Base-by-base conservation (phyloP, 1,140 invertebrate species). In the Ceratina japonica region DNA sequence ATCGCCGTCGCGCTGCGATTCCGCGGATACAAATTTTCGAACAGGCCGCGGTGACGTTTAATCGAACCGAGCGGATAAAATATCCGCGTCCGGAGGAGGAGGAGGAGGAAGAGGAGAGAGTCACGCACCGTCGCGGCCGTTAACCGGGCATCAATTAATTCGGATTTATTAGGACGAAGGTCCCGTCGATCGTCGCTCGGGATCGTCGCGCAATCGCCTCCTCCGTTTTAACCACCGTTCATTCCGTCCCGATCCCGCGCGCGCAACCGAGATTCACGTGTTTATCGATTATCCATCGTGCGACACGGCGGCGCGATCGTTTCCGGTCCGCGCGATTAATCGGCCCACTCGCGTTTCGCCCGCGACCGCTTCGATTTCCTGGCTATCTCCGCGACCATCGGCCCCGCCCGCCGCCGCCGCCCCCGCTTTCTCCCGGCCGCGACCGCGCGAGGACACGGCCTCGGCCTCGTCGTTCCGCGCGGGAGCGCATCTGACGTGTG, bases 81-180 rank as follows among this genome's bases (percentile, higher is more conserved):
- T 82, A 83, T 63, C 59, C 71, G 70, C 59, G 37, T 77, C 54
- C 5, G 37, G 37, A 44, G 71, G 73, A 65, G n/a, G n/a, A n/a
- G n/a, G n/a, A n/a, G n/a, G n/a, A n/a, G n/a, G n/a, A n/a, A n/a
- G n/a, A n/a, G n/a, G n/a, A n/a, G n/a, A n/a, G 56, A 52, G 75
- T 78, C 68, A 70, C 79, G 76, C 81, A 65, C 59, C 71, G 69
- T 79, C 81, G 81, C 72, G 44, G 44, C 37, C 56, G 75, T 51
- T 68, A 79, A 73, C 68, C 52, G 70, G 44, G 73, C 69, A 56
- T 70, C 81, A 72, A 83, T 84, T 83, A 84, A 70, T 83, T 80
- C 68, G 71, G 81, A 84, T 80, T 84, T 84, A 84, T 84, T 83
- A 84, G 82, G 83, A 84, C 73, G 82, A 84, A 80, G 78, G 69